These are phyloP conservation scores for Lacanobia oleracea DNA, from an alignment of 2,888 invertebrate genomes.

Conservation along the genomic window DNA sequence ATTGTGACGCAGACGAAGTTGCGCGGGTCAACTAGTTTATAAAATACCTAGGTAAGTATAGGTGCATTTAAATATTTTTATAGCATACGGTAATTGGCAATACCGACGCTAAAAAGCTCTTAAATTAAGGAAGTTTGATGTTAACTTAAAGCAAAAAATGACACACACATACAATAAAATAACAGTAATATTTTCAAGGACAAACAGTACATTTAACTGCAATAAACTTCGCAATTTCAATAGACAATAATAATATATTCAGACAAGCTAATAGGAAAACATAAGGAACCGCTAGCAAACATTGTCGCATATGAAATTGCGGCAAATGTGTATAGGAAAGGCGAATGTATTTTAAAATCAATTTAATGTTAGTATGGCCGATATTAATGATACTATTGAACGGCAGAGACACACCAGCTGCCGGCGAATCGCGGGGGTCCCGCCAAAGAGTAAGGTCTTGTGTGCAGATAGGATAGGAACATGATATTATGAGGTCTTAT, in stretches of 20 bases:
- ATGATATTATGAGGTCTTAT: neutral
- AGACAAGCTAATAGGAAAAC: slow-evolving; percentile 41
- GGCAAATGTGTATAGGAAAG: slow-evolving; percentile 50
- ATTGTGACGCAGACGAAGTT: no score
- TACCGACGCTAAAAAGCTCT: neutral
- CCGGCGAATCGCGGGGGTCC: slow-evolving; percentile 77
- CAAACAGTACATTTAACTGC: slow-evolving; percentile 3
- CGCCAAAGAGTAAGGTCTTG: slow-evolving; percentile 58
- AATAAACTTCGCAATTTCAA: slow-evolving; percentile 19
- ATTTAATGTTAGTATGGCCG: slow-evolving; percentile 66
- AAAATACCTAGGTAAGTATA: no score
- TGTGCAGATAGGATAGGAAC: slow-evolving; percentile 28
- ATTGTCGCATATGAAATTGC: slow-evolving; percentile 54
- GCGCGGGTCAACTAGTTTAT: no score
- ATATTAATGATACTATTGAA: slow-evolving; percentile 80
- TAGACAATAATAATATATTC: slow-evolving; percentile 27
- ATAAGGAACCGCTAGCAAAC: slow-evolving; percentile 45
- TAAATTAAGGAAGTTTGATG: neutral
- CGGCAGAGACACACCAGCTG: slow-evolving; percentile 75
- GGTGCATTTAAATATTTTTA: no score
- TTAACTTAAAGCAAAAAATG: neutral
- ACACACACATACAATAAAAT: neutral
- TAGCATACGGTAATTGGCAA: neutral
- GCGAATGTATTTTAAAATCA: slow-evolving; percentile 68
- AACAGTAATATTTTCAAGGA: slow-evolving; percentile 9